A percentile compares a stretch with the other conserved stretches of the same genome.
phyloP scores from a whole-genome alignment of 2,888 invertebrate genomes.

The Cylloceria caligata region DNA sequence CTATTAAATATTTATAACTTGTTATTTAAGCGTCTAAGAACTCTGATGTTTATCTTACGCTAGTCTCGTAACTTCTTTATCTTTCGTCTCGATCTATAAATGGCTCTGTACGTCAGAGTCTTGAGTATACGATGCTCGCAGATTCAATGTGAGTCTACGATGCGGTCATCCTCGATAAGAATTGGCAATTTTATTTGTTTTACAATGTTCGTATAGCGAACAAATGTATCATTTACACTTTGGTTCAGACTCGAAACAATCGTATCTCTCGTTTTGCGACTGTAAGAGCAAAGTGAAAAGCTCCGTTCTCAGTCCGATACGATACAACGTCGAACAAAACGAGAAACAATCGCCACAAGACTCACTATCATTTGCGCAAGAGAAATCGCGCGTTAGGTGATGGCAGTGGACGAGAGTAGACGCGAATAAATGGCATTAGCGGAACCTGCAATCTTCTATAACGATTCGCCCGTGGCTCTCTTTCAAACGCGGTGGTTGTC shows the following conservation, averaged over 20 bases:
- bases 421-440: conserved; percentile 52
- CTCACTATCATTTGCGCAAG: conserved; percentile 42
- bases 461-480: conserved; percentile 34
- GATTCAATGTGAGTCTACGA: background rate
- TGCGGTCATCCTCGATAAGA: conserved; percentile 22
- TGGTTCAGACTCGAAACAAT: background rate
- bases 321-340: conserved; percentile 1
- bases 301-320: background rate
- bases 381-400: conserved; percentile 41
- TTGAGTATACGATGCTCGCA: background rate
- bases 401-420: conserved; percentile 1
- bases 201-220: too few relatives aligned
- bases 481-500: background rate
- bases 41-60: background rate
- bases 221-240: background rate
- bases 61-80: background rate
- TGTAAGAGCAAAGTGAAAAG: conserved; percentile 18
- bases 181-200: background rate
- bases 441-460: conserved; percentile 32
- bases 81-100: background rate
- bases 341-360: conserved; percentile 40
- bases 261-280: conserved; percentile 25
- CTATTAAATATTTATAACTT: background rate
- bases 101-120: background rate
- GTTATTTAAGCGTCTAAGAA: background rate